Evolutionary conservation across 2,888 invertebrate species (phyloP).

Genomic region (Pristionchus arcanus): DNA sequence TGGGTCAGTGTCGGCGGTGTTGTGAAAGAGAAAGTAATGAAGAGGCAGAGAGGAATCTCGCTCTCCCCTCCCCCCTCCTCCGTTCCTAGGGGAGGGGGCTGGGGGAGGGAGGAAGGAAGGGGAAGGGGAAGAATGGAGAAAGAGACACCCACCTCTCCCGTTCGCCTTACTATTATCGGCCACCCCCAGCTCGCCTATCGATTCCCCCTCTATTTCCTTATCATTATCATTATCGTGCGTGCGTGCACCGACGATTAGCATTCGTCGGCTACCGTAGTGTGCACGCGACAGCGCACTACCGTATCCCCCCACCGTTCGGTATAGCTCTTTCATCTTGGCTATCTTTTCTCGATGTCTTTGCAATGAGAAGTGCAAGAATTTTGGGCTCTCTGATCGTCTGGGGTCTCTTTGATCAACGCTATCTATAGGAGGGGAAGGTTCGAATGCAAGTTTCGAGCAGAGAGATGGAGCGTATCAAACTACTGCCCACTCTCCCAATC

Average conservation of each 20-base stretch:
- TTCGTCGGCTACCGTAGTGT: neutral
- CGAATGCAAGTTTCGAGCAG: conserved; percentile 21
- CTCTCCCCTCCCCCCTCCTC: neutral
- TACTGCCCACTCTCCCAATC: conserved; percentile 9
- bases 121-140: neutral
- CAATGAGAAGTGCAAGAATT: conserved; percentile 37
- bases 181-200: conserved; percentile 5
- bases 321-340: neutral
- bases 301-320: neutral
- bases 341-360: neutral
- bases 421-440: neutral
- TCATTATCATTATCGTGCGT: neutral
- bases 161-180: conserved; percentile 33
- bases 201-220: neutral
- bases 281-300: neutral
- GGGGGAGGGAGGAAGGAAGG: neutral
- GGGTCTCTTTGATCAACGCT: neutral
- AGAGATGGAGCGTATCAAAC: conserved; percentile 21
- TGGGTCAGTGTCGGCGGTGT: conserved; percentile 44
- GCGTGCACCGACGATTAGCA: neutral
- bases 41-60: conserved; percentile 24
- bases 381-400: neutral
- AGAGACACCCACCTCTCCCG: conserved; percentile 5
- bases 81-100: conserved; percentile 9
- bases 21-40: conserved; percentile 48